Evolutionary conservation across 2,888 invertebrate species (phyloP).

Genomic region (Tillus elongatus): DNA sequence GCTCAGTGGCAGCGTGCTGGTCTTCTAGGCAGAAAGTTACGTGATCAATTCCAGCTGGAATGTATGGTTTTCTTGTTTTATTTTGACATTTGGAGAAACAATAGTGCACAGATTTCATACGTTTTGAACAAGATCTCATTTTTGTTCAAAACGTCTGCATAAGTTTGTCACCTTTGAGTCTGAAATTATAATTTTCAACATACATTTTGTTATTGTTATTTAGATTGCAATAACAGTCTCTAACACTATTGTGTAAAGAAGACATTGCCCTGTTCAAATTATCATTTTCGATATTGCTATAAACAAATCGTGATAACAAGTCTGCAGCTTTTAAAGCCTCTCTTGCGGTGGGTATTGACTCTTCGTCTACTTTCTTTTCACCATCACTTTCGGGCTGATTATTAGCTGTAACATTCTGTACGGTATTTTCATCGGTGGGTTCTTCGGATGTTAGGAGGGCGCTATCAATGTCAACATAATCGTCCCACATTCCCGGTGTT

Average conservation of each 20-base stretch:
- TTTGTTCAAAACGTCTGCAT: too few species aligned
- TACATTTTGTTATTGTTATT: too few species aligned
- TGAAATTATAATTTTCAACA: too few species aligned
- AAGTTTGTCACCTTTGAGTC: too few species aligned
- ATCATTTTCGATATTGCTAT: conserved; percentile 11
- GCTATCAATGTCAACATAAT: conserved; percentile 10
- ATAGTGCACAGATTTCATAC: too few species aligned
- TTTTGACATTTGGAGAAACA: too few species aligned
- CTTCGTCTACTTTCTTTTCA: conserved; percentile 12
- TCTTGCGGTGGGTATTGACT: conserved; percentile 12
- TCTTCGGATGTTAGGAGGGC: conserved; percentile 11
- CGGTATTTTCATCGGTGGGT: conserved; percentile 13
- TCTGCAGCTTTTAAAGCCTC: conserved; percentile 14
- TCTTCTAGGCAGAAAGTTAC: too few species aligned
- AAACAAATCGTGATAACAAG: conserved; percentile 11
- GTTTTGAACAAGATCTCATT: too few species aligned
- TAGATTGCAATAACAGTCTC: conserved; percentile 5
- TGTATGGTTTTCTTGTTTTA: too few species aligned
- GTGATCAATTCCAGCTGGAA: too few species aligned
- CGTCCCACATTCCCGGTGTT: too few species aligned
- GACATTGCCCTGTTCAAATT: conserved; percentile 7
- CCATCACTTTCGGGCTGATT: conserved; percentile 11
- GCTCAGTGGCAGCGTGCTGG: too few species aligned
- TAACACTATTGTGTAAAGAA: conserved; percentile 3
- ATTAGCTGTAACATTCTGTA: conserved; percentile 9